Base-by-base conservation (phyloP, 2,113 vertebrate genomes). In the Neopipo cinnamomea region DNA sequence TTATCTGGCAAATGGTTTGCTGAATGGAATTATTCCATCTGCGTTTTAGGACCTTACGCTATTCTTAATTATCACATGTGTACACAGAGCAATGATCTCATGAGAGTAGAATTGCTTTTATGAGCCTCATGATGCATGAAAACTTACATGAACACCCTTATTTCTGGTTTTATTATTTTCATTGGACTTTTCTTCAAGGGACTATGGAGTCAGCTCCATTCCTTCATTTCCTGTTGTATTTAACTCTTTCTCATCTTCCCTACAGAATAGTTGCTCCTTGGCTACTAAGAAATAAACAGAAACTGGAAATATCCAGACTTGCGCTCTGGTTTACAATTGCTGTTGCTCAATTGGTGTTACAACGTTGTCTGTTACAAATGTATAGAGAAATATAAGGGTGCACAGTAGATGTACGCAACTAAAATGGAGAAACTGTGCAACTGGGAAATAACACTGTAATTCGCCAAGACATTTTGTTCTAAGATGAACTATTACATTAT, bases 271-370 rank as follows among this genome's bases (percentile, higher is more conserved):
- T 52, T 89, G 16, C 8, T 89, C 14, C 53, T 56, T 76, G 49
- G 19, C 31, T 70, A 35, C 49, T 65, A 41, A 88, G 49, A 82
- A 92, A 61, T 72, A 72, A 94, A 23, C 15, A 61, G 49, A 81
- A 87, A 30, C 14, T 56, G 41, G 19, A 31, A 6, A 4, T 86
- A 66, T 3, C 14, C 37, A 12, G 28, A 7, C 12, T 56, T 87
- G 15, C 9, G 8, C 14, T 91, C 66, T 74, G 39, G 5, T 41
- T 75, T 89, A 18, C 5, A 23, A 0, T 61, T 89, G 17, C 35
- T 47, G 25, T 75, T 78, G n/a, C 53, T 61, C 31, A 31, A 0
- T 75, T 1, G 0, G 3, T 42, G 11, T 22, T 28, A 17, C 1
- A 23, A 18, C 27, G 30, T 71, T 15, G 3, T 24, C 31, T 52